These are phyloP conservation scores for Scrobipalpa atriplicella DNA, from an alignment of 2,888 invertebrate genomes.

Conservation along the genomic window DNA sequence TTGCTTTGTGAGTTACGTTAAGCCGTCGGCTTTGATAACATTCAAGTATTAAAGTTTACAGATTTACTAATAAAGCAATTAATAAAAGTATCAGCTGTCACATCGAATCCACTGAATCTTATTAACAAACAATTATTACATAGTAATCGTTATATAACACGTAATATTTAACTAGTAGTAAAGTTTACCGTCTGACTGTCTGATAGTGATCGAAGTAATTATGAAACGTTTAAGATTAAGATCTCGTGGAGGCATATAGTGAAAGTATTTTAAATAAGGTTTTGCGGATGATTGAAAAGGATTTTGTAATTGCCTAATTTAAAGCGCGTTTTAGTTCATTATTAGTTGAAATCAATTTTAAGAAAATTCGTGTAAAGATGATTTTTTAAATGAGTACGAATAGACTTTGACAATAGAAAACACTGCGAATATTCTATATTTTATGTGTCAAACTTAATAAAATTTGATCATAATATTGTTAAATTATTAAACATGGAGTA, in stretches of 20 bases:
- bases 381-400: no score
- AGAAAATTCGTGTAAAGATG: no score
- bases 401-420: no score
- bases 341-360: no score
- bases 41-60: background rate
- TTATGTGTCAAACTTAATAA: no score
- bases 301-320: background rate
- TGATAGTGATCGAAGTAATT: slow-evolving; percentile 17
- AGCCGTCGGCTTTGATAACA: background rate
- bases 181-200: background rate
- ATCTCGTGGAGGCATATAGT: background rate
- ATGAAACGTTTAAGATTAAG: slow-evolving; percentile 23
- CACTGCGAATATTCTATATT: no score
- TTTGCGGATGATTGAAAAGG: background rate
- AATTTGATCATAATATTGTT: no score
- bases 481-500: no score
- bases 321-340: background rate
- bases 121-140: slow-evolving; percentile 13
- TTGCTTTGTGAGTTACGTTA: no score
- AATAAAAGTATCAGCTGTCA: background rate
- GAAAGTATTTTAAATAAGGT: slow-evolving; percentile 20
- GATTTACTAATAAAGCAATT: background rate
- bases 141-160: slow-evolving; percentile 1
- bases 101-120: background rate
- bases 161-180: slow-evolving; percentile 5